Conservation (phyloP, 64 coral and sea anemone genomes). For the Pocillopora verrucosa region DNA sequence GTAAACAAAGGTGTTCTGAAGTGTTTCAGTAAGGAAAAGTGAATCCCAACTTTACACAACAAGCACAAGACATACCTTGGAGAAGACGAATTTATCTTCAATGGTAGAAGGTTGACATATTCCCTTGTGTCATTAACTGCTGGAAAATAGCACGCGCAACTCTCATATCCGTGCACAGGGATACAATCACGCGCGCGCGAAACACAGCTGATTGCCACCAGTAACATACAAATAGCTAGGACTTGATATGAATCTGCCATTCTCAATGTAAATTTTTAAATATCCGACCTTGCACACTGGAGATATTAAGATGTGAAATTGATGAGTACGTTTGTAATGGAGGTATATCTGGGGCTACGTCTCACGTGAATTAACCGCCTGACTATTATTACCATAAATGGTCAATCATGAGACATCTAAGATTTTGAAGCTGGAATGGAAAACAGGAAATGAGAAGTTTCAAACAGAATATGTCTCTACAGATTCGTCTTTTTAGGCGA, state of each 20-base stretch:
- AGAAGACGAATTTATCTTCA: constrained; percentile 19
- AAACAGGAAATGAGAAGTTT: background rate
- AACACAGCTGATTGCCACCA: background rate
- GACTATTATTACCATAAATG: background rate
- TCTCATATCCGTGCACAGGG: constrained; percentile 1
- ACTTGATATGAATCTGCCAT: background rate
- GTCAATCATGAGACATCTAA: background rate
- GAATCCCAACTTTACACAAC: background rate
- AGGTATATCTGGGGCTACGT: no score
- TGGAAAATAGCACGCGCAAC: constrained; percentile 32
- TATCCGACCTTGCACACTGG: no score
- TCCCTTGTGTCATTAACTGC: constrained; percentile 1
- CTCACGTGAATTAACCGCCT: no score
- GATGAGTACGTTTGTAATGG: no score
- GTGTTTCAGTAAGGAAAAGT: background rate
- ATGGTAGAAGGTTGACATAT: constrained; percentile 34
- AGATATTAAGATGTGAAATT: no score
- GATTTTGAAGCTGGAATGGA: background rate
- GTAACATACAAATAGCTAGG: background rate
- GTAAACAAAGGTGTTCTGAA: background rate
- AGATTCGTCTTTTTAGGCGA: no score
- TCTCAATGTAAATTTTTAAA: background rate
- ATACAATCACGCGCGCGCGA: background rate
- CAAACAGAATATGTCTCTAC: no score
- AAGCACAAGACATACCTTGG: constrained; percentile 35